Evolutionary conservation across 2,113 vertebrate species (phyloP).

Genomic region (Dipodomys stephensi): DNA sequence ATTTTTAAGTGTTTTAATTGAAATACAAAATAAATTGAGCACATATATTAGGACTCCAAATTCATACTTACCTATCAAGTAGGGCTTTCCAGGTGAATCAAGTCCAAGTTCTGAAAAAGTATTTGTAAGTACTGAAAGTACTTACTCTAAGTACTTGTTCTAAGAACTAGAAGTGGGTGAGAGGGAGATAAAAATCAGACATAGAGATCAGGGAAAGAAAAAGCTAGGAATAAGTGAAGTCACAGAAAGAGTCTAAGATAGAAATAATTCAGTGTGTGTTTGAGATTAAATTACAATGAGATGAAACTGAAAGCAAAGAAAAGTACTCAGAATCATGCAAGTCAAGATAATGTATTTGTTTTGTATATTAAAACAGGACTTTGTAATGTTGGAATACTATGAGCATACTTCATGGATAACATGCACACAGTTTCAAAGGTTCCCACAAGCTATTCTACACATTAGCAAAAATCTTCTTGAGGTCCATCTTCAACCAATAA

Average conservation of each 20-base stretch:
- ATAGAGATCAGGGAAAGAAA: neutral
- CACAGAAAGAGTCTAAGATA: neutral
- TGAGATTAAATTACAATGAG: neutral
- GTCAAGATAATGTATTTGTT: neutral
- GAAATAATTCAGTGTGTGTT: neutral
- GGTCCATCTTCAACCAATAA: neutral
- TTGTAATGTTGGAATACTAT: neutral
- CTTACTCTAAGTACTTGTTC: no score
- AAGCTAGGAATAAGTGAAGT: neutral
- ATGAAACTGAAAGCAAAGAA: neutral
- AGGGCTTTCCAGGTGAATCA: neutral
- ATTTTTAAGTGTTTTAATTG: constrained; percentile 4
- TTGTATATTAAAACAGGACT: fast-evolving
- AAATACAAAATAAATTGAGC: neutral
- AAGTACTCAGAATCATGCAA: neutral
- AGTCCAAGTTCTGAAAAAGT: neutral
- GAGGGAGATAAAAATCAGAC: neutral
- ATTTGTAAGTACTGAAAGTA: no score
- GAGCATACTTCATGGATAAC: neutral
- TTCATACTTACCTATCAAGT: neutral
- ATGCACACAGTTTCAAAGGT: neutral
- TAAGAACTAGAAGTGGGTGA: neutral
- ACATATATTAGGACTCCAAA: neutral
- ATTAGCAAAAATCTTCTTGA: constrained; percentile 15
- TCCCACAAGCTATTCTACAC: neutral